Evolutionary conservation across 2,888 invertebrate species (phyloP).

Genomic region (Brachycybe producta): DNA sequence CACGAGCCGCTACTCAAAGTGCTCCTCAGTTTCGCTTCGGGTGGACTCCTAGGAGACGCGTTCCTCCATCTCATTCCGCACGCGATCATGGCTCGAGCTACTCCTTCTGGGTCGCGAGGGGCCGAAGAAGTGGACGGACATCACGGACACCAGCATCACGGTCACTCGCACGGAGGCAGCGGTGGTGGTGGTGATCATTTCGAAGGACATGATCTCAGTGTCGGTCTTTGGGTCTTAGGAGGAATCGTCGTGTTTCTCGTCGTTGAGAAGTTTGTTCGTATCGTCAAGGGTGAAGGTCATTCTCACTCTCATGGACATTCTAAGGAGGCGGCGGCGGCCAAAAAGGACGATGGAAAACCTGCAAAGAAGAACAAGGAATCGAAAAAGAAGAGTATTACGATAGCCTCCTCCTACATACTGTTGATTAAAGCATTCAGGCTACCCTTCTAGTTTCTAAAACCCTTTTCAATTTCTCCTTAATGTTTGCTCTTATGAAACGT

Average conservation of each 20-base stretch:
- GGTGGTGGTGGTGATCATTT: conserved; percentile 33
- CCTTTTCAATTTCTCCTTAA: too few species aligned
- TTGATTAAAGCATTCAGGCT: too few species aligned
- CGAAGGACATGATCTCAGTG: conserved; percentile 66
- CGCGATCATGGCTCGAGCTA: conserved; percentile 50
- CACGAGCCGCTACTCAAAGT: conserved; percentile 79
- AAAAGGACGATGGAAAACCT: conserved; percentile 21
- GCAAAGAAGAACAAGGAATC: conserved; percentile 16
- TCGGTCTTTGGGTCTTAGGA: conserved; percentile 85
- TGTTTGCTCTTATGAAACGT: too few species aligned
- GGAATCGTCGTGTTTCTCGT: conserved; percentile 85
- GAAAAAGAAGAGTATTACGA: too few species aligned
- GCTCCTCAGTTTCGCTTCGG: conserved; percentile 82
- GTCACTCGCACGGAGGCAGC: conserved; percentile 36
- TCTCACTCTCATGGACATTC: conserved; percentile 41
- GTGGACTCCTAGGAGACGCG: conserved; percentile 93
- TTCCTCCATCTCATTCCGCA: conserved; percentile 98
- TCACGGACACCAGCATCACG: conserved; percentile 40
- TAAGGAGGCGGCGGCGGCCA: conserved; percentile 10
- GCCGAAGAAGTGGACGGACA: conserved; percentile 23
- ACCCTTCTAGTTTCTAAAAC: too few species aligned
- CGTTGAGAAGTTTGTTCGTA: conserved; percentile 82
- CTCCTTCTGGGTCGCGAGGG: too few species aligned
- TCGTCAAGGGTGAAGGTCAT: conserved; percentile 75
- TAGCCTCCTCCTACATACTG: too few species aligned